Evolutionary conservation across 2,113 vertebrate genomes (phyloP).

Genomic region (Tamias sibiricus): DNA sequence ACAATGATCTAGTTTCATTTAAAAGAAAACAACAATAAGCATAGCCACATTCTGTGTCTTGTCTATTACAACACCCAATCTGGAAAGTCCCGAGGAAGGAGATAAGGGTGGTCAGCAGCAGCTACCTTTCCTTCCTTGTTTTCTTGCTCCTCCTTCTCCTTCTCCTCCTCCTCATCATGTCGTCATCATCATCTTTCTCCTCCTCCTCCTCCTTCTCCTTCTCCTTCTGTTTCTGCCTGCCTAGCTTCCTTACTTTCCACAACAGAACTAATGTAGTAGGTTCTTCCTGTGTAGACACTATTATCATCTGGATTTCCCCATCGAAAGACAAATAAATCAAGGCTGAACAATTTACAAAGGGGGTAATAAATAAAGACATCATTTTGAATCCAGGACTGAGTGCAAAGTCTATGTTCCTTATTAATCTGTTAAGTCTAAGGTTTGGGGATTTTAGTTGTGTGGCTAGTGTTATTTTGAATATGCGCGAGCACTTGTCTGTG

Average conservation of each 20-base stretch:
- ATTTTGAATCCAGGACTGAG: not conserved
- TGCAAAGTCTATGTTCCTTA: not conserved
- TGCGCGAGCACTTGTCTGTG: not conserved
- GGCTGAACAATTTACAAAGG: not conserved
- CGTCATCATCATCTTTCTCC: too few relatives aligned
- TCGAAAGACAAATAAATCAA: not conserved
- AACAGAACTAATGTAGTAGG: not conserved
- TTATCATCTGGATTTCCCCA: not conserved
- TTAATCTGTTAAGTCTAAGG: not conserved
- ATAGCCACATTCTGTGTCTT: not conserved
- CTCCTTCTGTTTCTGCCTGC: too few relatives aligned
- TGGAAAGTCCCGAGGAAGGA: too few relatives aligned
- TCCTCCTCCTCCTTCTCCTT: too few relatives aligned
- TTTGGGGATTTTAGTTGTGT: not conserved
- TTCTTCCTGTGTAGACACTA: not conserved
- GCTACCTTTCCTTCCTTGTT: too few relatives aligned
- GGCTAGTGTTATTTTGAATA: not conserved
- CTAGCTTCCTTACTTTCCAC: not conserved
- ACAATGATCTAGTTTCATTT: conserved; percentile 83
- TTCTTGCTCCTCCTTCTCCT: not conserved
- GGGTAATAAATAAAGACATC: not conserved
- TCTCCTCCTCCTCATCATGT: too few relatives aligned
- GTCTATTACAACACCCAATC: not conserved
- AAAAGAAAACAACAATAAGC: conserved; percentile 80
- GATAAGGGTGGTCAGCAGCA: too few relatives aligned